Evolutionary conservation across 2,888 invertebrate species (phyloP), one percentile per base, ranked within the genome.

Genomic region (Drosophila helvetica): DNA sequence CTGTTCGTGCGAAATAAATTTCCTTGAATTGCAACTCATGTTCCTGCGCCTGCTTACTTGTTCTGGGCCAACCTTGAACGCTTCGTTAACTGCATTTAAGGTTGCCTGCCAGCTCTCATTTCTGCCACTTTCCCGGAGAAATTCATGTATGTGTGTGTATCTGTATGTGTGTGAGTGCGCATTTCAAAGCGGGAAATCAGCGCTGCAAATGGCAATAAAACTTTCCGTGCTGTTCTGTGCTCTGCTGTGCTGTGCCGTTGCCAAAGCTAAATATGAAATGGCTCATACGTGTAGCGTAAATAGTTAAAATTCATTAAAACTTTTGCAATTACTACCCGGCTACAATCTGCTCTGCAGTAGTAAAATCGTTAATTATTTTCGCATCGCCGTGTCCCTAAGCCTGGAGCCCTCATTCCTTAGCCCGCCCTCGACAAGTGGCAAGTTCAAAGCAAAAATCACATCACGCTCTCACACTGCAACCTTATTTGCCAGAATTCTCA

Each of bases 61-160:
- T 52, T 55, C 65, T 30, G 33, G 66, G 33, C 53, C 71, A 82
- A 86, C 81, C 86, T 82, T 82, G 84, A 82, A 84, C 84, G 81
- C 84, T 83, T 86, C 86, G 81, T 86, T 82, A 82, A 55, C 84
- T 84, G 84, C 81, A 80, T 83, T 86, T 80, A 80, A 56, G 60
- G 63, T 67, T 55, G 78, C 67, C 48, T 47, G 9, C 30, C n/a
- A 25, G 46, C 19, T 12, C 22, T 48, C 51, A 45, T 42, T 33
- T 27, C 47, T 42, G 12, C 27, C 27, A 7, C 27, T 3, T 30
- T 30, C 10, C 30, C 10, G 3, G 10, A 1, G 30, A 30, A 58
- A 66, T 55, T 65, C 75, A 52, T 48, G 51, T 62, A 58, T 38
- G 10, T 54, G 4, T 22, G 22, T 3, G 22, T 22, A 5, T 22